Base-by-base conservation (phyloP, 2,888 invertebrate genomes). In the Tachina grossa region DNA sequence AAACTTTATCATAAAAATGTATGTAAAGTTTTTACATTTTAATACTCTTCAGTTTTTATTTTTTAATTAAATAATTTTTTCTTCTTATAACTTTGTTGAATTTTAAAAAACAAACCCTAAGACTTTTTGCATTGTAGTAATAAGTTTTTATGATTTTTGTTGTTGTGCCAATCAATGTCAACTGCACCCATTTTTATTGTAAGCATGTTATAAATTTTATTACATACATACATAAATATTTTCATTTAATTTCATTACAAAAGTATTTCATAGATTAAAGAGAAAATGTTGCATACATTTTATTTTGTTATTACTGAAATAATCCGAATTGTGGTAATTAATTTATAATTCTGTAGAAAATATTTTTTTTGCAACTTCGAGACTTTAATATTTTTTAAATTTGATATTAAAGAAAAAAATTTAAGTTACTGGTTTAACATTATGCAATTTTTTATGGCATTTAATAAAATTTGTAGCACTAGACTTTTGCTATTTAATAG, bases 121-220 rank as follows among this genome's bases (percentile, higher is more conserved):
- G 2, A 1, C 63, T 45, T 75, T 43, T 16, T 53, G 39, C 19
- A 4, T 39, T 47, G 1, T 4, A 55, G 9, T 55, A 45, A 55
- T 39, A 9, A 47, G 11, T 41, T 41, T 57, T 41, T 59, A 49
- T 77, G 31, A 66, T n/a, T 57, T 55, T 57, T 59, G 41, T 19
- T 19, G 19, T 68, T 22, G 11, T 68, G 77, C 57, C 66, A 77
- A 57, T 77, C 57, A 68, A 66, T 68, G 77, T 77, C 77, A 57
- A 57, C 41, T 49, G 16, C 77, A 77, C 10, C 39, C 14, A 77
- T 41, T 49, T 16, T 59, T 14, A 75, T 39, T 47, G 72, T 31
- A 31, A 31, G 31, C 31, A 31, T 31, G 6, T 49, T 2, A 61
- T 45, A 53, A 16, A 1, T 41, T 55, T 39, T 45, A 8, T 47